phyloP scores from a whole-genome alignment of 2,888 invertebrate genomes.

The Caenorhabditis doughertyi region DNA sequence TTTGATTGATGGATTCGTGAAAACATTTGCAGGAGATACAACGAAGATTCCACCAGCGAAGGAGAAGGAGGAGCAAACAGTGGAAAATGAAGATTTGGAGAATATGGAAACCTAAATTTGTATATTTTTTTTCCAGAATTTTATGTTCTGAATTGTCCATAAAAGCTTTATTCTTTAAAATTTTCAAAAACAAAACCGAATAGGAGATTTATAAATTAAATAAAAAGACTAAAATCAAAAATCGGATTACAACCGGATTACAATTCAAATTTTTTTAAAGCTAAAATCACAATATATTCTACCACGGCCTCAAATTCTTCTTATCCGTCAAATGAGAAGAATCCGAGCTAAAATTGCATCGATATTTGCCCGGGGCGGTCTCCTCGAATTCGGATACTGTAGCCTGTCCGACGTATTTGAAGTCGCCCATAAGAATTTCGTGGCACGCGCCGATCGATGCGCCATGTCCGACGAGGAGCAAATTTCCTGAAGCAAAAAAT shows the following conservation, averaged over 20 bases:
- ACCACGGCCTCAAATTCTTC: slow-evolving; percentile 79
- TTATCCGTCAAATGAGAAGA: slow-evolving; percentile 77
- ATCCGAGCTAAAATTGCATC: slow-evolving; percentile 72
- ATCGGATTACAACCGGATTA: too few relatives aligned
- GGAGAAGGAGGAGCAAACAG: not conserved
- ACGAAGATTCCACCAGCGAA: not conserved
- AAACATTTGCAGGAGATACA: slow-evolving; percentile 87
- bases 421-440: slow-evolving; percentile 74
- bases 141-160: too few relatives aligned
- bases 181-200: too few relatives aligned
- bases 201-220: too few relatives aligned
- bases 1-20: slow-evolving; percentile 93
- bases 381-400: slow-evolving; percentile 75
- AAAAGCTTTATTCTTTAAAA: too few relatives aligned
- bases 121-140: too few relatives aligned
- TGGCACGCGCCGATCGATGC: slow-evolving; percentile 81
- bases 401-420: slow-evolving; percentile 81
- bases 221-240: too few relatives aligned
- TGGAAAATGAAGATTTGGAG: not conserved
- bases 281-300: not conserved
- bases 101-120: not conserved
- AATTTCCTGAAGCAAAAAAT: too few relatives aligned
- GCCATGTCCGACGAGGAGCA: slow-evolving; percentile 80
- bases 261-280: not conserved
- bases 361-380: slow-evolving; percentile 65